Base-by-base conservation (phyloP, 2,797 vertebrate species). In the Microtus agrestis region DNA sequence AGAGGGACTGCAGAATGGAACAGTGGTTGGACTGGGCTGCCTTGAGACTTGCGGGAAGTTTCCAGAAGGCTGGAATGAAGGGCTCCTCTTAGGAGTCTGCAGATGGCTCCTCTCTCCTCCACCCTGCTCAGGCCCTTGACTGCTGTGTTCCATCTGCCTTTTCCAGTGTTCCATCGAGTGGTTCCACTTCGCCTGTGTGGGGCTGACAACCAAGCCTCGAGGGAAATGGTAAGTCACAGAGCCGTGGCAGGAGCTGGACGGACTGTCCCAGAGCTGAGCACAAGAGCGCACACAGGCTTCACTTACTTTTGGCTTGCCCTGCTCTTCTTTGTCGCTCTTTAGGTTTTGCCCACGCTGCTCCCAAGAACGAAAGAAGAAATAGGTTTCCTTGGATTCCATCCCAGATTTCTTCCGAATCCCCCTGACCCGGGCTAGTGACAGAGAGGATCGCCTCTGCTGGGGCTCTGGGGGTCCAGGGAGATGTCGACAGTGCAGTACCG, bases 121-220 rank as follows among this genome's bases (percentile, higher is more conserved):
- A 46, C 81, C 48, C 56, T 29, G 0, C 8, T 14, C 78, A 2
- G 48, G 61, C 37, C 23, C 71, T 78, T 88, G 40, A 91, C 82
- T 67, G 27, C 79, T 69, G 29, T 84, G 25, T 76, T 77, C 80
- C 67, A 46, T 81, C 95, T 88, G 91, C 93, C 89, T 92, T 87
- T 79, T 56, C 89, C 95, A 99, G 99, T 99, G 99, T 98, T 99
- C 99, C 97, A 99, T 99, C 63, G 99, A 99, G 97, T 99, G 99
- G 99, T 99, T 99, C 98, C 99, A 99, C 98, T 99, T 99, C 98
- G 99, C 99, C 95, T 99, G 99, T 93, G 99, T 99, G 96, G 99
- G 99, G 95, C 98, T 99, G 97, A 99, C 99, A 51, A 99, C 99
- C 98, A 99, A 99, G 98, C 99, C 99, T 92, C 99, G 99, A 98